phyloP scores from a whole-genome alignment of 2,888 invertebrate genomes.

The Miltochrista miniata region DNA sequence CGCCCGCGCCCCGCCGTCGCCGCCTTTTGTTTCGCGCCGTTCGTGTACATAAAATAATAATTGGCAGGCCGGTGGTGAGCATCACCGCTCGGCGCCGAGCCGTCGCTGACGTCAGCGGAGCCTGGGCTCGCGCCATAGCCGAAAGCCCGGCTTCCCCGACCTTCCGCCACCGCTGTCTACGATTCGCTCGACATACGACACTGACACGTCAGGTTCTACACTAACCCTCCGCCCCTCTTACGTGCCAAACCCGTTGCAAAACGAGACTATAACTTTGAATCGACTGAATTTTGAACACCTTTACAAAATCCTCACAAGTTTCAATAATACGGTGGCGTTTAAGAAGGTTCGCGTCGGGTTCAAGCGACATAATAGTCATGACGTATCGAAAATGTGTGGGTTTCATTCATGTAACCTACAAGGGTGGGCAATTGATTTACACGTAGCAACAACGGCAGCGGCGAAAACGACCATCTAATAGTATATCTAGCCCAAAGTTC shows the following conservation, averaged over 20 bases:
- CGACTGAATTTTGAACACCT: constrained; percentile 36
- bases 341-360: constrained; percentile 30
- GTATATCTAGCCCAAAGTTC: constrained; percentile 57
- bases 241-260: constrained; percentile 64
- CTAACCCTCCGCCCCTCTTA: constrained; percentile 67
- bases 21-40: constrained; percentile 77
- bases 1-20: constrained; percentile 74
- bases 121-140: constrained; percentile 67
- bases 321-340: constrained; percentile 22
- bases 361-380: constrained; percentile 52
- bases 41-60: constrained; percentile 80
- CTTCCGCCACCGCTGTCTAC: constrained; percentile 76
- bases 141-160: constrained; percentile 77
- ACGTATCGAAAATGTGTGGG: constrained; percentile 64
- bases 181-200: constrained; percentile 64
- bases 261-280: constrained; percentile 43
- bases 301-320: constrained; percentile 32
- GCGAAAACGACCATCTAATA: constrained; percentile 57
- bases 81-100: constrained; percentile 74
- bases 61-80: constrained; percentile 75
- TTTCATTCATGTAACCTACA: constrained; percentile 77
- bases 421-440: constrained; percentile 69
- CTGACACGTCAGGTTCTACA: constrained; percentile 69
- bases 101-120: constrained; percentile 81
- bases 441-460: constrained; percentile 72